These are phyloP conservation scores for Felis catus DNA, from an alignment of 2,113 vertebrate genomes.

Conservation along the genomic window DNA sequence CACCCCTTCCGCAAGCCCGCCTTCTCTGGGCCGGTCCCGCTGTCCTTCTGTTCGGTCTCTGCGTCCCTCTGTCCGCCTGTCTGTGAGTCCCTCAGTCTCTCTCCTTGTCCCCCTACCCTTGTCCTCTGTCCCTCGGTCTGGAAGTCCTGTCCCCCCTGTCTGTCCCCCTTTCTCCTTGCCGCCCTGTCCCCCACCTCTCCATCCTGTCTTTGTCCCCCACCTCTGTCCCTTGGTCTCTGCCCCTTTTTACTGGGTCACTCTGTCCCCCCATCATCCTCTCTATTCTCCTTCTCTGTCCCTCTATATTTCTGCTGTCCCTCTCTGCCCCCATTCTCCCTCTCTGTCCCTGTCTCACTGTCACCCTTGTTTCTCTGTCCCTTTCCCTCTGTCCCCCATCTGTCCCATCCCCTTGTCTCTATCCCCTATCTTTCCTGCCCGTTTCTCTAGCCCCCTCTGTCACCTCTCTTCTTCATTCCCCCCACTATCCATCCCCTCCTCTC, in stretches of 20 bases:
- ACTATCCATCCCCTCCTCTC: background rate
- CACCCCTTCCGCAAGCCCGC: background rate
- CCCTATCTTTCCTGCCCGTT: background rate
- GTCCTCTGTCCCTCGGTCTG: constrained; percentile 60
- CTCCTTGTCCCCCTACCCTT: constrained; percentile 55
- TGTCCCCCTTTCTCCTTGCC: constrained; percentile 31
- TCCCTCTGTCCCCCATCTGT: background rate
- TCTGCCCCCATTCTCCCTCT: background rate
- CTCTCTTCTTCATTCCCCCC: background rate
- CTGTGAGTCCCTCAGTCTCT: background rate
- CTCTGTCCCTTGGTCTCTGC: constrained; percentile 56
- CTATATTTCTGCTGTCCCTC: background rate
- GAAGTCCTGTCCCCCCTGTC: background rate
- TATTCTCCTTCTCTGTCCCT: background rate
- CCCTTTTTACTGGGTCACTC: constrained; percentile 67
- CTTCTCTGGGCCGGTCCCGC: constrained; percentile 41
- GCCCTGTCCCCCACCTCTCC: background rate
- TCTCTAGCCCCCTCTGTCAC: background rate
- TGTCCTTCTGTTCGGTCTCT: constrained; percentile 44
- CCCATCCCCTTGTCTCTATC: background rate
- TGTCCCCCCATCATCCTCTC: background rate
- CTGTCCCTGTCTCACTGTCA: background rate
- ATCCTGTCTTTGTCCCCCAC: constrained; percentile 56
- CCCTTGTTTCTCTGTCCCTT: constrained; percentile 6
- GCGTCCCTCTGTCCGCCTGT: constrained; percentile 27